Conservation (phyloP, 1,140 invertebrate genomes). For the Pseudomyrmex concolor region DNA sequence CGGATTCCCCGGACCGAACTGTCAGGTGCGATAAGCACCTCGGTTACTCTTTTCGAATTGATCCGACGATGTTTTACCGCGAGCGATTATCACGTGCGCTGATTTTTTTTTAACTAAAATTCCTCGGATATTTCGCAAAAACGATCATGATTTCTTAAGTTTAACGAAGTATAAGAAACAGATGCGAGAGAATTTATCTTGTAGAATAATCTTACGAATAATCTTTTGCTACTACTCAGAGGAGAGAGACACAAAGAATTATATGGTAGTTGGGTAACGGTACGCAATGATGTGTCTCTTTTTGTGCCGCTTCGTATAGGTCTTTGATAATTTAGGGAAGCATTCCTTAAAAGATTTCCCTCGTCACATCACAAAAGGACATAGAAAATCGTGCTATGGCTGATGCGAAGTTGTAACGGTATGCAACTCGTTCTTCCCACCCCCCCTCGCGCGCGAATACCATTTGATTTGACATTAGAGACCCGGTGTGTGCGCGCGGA, state of each 20-base stretch:
- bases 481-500: conserved; percentile 22
- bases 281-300: background rate
- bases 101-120: background rate
- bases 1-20: conserved; percentile 21
- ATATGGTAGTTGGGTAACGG: background rate
- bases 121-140: background rate
- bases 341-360: conserved; percentile 5
- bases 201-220: too few relatives aligned
- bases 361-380: background rate
- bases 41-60: background rate
- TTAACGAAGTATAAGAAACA: background rate
- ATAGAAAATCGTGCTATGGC: background rate
- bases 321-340: conserved; percentile 20
- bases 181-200: too few relatives aligned
- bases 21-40: conserved; percentile 42
- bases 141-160: background rate
- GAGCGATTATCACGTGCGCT: background rate
- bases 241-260: background rate
- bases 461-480: conserved; percentile 51
- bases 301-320: background rate
- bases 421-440: conserved; percentile 43
- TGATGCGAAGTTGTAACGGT: conserved; percentile 39
- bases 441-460: conserved; percentile 25
- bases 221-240: too few relatives aligned
- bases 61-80: conserved; percentile 12